Evolutionary conservation across 2,113 vertebrate species (phyloP).

Genomic region (Bettongia penicillata): DNA sequence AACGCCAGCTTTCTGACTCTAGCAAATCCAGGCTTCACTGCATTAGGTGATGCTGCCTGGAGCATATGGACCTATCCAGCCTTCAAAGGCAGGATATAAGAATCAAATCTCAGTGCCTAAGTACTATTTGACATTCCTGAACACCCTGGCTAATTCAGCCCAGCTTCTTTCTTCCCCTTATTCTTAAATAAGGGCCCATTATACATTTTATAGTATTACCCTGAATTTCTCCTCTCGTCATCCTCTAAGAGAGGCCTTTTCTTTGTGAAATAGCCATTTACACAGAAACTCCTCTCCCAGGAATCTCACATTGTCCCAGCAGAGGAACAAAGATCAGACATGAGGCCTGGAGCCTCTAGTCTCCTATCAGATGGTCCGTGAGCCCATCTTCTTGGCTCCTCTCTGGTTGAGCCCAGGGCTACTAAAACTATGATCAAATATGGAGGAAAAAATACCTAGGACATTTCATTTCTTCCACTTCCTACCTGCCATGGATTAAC

Average conservation of each 20-base stretch:
- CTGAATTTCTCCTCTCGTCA: neutral
- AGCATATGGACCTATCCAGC: neutral
- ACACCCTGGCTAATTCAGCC: slow-evolving; percentile 25
- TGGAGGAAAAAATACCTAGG: neutral
- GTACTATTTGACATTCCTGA: slow-evolving; percentile 56
- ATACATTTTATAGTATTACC: slow-evolving; percentile 41
- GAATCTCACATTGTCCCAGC: slow-evolving; percentile 39
- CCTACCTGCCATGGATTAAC: neutral
- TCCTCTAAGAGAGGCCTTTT: slow-evolving; percentile 23
- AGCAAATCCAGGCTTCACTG: neutral
- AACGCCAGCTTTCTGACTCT: neutral
- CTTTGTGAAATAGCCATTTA: slow-evolving; percentile 44
- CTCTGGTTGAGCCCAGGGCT: neutral
- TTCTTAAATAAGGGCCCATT: slow-evolving; percentile 46
- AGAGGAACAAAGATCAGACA: slow-evolving; percentile 11
- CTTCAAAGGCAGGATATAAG: slow-evolving; percentile 50
- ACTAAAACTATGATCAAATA: neutral
- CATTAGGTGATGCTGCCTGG: neutral
- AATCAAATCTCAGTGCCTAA: slow-evolving; percentile 42
- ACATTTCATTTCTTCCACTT: neutral
- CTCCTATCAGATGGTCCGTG: neutral
- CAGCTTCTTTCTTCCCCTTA: slow-evolving; percentile 30
- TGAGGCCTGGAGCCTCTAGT: neutral
- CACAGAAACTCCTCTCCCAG: slow-evolving; percentile 7
- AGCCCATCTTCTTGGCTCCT: neutral